These are phyloP conservation scores for Lissocephala sabroskyi DNA, from an alignment of 2,888 invertebrate species.

Conservation along the genomic window DNA sequence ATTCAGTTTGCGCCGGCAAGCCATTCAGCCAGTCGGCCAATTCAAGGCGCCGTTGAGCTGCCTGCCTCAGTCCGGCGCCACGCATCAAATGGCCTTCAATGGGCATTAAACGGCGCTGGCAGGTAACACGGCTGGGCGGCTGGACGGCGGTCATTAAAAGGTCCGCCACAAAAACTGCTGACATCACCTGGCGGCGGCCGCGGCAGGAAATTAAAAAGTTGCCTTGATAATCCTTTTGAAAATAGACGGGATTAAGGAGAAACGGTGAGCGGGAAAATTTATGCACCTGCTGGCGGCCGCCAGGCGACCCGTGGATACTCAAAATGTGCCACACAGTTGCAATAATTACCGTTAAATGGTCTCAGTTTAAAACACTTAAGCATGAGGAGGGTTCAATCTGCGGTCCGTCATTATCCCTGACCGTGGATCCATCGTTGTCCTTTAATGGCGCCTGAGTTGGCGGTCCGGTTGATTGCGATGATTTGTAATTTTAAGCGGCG, in stretches of 20 bases:
- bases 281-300: constrained; percentile 26
- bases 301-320: constrained; percentile 32
- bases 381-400: constrained; percentile 7
- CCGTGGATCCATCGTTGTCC: neutral
- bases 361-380: constrained; percentile 60
- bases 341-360: constrained; percentile 62
- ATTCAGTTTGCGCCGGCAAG: neutral
- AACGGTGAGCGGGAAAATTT: constrained; percentile 55
- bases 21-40: neutral
- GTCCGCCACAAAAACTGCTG: constrained; percentile 52
- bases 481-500: constrained; percentile 59
- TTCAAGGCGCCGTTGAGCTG: constrained; percentile 3
- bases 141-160: constrained; percentile 38
- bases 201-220: constrained; percentile 52
- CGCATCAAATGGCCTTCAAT: constrained; percentile 60
- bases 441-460: constrained; percentile 14
- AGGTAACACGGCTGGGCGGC: neutral
- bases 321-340: constrained; percentile 64
- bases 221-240: constrained; percentile 63
- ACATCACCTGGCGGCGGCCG: constrained; percentile 32
- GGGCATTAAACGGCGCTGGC: constrained; percentile 33
- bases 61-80: constrained; percentile 40
- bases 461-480: constrained; percentile 48
- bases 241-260: constrained; percentile 62
- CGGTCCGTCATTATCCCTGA: constrained; percentile 49